Evolutionary conservation across 2,797 vertebrate genomes (phyloP).

Genomic region (Halcyon leucocephala): DNA sequence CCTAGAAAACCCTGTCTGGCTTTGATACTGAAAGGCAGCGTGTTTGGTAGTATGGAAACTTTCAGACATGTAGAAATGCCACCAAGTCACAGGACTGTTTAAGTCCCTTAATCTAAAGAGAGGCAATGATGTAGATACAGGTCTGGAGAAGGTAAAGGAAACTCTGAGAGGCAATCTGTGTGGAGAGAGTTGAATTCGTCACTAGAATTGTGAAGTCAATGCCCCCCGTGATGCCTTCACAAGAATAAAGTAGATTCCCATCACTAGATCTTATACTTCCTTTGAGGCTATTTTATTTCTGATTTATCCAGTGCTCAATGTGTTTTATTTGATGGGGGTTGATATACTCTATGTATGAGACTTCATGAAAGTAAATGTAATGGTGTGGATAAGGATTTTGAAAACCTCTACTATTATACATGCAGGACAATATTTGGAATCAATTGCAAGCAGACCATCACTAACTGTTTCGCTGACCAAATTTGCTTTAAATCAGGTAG

Average conservation of each 20-base stretch:
- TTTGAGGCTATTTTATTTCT: background rate
- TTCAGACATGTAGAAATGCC: background rate
- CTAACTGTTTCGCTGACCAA: background rate
- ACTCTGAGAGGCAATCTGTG: background rate
- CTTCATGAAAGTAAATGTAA: background rate
- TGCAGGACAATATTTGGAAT: background rate
- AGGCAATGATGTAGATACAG: background rate
- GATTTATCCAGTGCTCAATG: background rate
- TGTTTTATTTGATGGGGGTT: background rate
- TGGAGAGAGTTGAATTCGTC: rapidly evolving
- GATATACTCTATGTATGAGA: background rate
- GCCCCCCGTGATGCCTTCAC: background rate
- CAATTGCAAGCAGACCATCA: background rate
- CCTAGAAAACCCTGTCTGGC: background rate
- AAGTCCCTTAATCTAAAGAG: background rate
- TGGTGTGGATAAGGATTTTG: background rate
- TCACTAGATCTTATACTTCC: background rate
- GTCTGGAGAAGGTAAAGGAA: background rate
- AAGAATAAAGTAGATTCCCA: background rate
- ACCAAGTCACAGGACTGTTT: background rate
- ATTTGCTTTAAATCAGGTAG: background rate
- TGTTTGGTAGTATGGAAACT: background rate
- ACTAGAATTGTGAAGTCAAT: background rate
- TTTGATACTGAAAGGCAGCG: background rate
- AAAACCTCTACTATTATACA: background rate